Evolutionary conservation across 2,113 vertebrate genomes (phyloP), one percentile per base, ranked within the genome.

Genomic region (Onychostruthus taczanowskii): DNA sequence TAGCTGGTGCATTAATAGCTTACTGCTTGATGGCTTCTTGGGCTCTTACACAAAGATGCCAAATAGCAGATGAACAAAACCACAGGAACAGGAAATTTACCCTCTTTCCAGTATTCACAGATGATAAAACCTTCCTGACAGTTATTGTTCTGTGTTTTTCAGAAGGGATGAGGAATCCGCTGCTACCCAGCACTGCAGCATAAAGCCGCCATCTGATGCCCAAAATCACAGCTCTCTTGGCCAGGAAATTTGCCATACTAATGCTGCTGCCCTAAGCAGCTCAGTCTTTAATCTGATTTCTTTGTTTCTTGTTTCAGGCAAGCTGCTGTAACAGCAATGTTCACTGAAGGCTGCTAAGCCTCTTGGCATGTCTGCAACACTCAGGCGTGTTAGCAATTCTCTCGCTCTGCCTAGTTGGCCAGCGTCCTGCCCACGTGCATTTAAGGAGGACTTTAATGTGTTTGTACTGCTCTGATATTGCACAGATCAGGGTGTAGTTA

Each of bases 231-330:
- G 47, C 39, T 59, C 64, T 39, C 82, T 68, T 67, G 59, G 59
- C 84, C 68, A 93, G 82, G 82, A 96, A 90, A 90, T 90, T 80
- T 79, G 66, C 91, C 69, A 53, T 58, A 44, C 62, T 87, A 49
- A 87, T 79, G 81, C 70, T 82, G 84, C 66, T 84, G 74, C 74
- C 85, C 87, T 92, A 89, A 95, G 86, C 81, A 63, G 77, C 72
- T 89, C 61, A 55, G 7, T 67, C 83, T 62, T 80, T 90, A 87
- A 93, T 88, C 78, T 52, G 44, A 78, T 95, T 93, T 93, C 84
- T 96, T 94, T 87, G 73, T 89, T 96, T 74, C 68, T 84, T 89
- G 53, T 62, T 93, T 74, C 72, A 93, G 76, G 73, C 67, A 84
- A 89, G 66, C 50, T 3, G 7, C 61, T 84, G 53, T 47, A 91